Conservation (phyloP, 2,797 vertebrate species). For the Rhynchotus rufescens region DNA sequence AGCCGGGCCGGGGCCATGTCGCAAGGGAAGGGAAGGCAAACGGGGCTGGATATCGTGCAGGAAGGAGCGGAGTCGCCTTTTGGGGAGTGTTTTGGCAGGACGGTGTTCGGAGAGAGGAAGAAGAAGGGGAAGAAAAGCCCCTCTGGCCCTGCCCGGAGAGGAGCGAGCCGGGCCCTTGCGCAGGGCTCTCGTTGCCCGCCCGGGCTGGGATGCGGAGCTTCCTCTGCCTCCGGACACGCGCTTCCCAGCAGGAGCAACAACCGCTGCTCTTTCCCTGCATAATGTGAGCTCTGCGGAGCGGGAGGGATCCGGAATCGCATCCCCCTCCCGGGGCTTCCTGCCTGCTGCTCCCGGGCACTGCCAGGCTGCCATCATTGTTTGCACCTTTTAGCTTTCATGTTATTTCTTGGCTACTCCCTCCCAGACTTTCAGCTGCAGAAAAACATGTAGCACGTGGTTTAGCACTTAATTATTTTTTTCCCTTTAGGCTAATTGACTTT, state of each 20-base stretch:
- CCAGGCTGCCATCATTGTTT: constrained; percentile 50
- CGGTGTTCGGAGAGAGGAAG: neutral
- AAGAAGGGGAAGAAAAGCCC: neutral
- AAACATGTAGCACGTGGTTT: neutral
- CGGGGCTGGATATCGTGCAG: neutral
- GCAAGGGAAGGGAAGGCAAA: neutral
- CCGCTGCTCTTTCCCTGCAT: constrained; percentile 26
- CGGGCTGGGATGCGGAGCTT: constrained; percentile 27
- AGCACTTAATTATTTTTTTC: no score
- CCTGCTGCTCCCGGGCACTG: constrained; percentile 6
- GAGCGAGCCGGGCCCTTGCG: neutral
- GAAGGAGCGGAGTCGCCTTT: neutral
- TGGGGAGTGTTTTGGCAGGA: neutral
- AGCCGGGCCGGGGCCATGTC: no score
- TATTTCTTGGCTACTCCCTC: constrained; percentile 41
- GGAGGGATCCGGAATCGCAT: constrained; percentile 47
- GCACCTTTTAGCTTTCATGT: constrained; percentile 19
- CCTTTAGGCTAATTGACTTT: neutral
- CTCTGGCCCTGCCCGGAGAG: neutral
- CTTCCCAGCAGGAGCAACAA: constrained; percentile 26
- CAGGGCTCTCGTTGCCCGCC: neutral
- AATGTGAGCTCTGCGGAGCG: constrained; percentile 53
- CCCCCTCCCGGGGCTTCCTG: constrained; percentile 49
- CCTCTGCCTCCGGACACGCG: constrained; percentile 21
- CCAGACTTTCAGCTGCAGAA: constrained; percentile 26